phyloP scores from a whole-genome alignment of 2,113 vertebrate genomes.

The Boleophthalmus pectinirostris region DNA sequence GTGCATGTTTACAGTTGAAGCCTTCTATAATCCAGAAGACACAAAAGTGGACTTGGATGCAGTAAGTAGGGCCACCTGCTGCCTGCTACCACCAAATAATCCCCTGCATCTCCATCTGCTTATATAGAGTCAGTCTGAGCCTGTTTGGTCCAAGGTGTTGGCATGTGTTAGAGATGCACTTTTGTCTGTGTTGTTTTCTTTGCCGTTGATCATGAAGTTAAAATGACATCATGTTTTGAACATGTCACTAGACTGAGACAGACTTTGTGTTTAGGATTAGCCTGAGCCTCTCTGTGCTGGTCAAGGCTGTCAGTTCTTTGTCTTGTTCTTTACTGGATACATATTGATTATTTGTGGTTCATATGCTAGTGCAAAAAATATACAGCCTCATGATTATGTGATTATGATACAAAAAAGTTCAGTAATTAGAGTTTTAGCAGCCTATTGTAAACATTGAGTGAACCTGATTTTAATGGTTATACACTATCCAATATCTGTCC shows the following conservation, averaged over 20 bases:
- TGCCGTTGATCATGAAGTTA: not conserved
- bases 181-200: not conserved
- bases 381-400: too few species aligned
- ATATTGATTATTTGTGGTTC: not conserved
- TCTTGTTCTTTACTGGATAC: not conserved
- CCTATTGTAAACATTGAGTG: too few species aligned
- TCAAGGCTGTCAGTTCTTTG: not conserved
- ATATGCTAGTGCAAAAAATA: too few species aligned
- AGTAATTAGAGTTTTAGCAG: too few species aligned
- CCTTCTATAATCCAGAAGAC: not conserved
- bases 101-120: conserved; percentile 46
- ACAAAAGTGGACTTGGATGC: conserved; percentile 3
- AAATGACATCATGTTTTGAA: not conserved
- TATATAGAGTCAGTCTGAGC: conserved; percentile 14
- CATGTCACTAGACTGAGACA: not conserved
- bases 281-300: not conserved
- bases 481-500: not conserved
- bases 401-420: too few species aligned
- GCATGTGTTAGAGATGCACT: not conserved
- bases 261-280: conserved; percentile 6
- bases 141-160: not conserved
- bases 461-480: too few species aligned
- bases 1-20: not conserved
- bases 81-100: conserved; percentile 33
- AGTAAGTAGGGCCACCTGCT: conserved; percentile 23